Evolutionary conservation across 2,113 vertebrate species (phyloP).

Genomic region (Zapus hudsonius): DNA sequence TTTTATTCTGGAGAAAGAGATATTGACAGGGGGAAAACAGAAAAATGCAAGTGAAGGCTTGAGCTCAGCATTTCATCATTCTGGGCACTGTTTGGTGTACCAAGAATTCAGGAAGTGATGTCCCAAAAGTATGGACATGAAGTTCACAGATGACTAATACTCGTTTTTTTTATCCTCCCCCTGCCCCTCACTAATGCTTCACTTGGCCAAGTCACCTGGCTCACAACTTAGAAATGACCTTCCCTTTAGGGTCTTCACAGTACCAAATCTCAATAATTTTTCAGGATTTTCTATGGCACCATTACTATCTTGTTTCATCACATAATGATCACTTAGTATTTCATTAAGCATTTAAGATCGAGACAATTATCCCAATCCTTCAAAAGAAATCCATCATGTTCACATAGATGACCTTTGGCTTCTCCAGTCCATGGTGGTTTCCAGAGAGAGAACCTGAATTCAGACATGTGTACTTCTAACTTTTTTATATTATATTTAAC

Average conservation of each 20-base stretch:
- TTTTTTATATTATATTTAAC: not conserved
- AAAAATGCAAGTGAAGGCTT: not conserved
- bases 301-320: not conserved
- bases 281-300: not conserved
- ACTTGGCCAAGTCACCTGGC: not conserved
- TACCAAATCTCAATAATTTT: not conserved
- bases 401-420: not conserved
- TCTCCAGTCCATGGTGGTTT: not conserved
- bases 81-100: not conserved
- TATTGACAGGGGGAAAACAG: not conserved
- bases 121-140: not conserved
- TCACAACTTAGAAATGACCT: not conserved
- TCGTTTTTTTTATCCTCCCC: not conserved
- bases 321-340: not conserved
- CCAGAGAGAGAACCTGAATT: not conserved
- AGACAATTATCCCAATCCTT: not conserved
- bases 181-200: accelerated
- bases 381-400: not conserved
- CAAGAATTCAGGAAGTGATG: not conserved
- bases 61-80: accelerated
- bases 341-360: not conserved
- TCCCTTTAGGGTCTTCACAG: not conserved
- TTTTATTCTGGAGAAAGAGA: not conserved
- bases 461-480: not conserved
- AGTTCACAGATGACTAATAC: accelerated